Evolutionary conservation across 2,888 invertebrate genomes (phyloP).

Genomic region (Cosmia trapezina): DNA sequence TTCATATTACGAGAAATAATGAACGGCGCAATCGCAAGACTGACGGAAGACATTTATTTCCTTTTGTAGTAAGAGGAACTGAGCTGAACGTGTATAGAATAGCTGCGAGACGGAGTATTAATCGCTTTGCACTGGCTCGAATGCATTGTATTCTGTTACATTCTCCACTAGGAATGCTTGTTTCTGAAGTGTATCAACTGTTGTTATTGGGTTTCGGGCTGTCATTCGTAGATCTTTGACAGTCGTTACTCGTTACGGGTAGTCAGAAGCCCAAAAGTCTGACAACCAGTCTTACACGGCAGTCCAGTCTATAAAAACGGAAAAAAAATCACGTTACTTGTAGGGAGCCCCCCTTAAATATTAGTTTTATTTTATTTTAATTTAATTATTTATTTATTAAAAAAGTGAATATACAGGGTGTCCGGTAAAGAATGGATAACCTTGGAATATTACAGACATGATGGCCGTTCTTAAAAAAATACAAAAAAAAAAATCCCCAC

Average conservation of each 20-base stretch:
- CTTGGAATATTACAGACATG: too few relatives aligned
- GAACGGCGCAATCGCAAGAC: constrained; percentile 64
- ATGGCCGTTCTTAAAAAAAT: too few relatives aligned
- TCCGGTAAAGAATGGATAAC: too few relatives aligned
- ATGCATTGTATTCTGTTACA: constrained; percentile 19
- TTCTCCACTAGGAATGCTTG: neutral
- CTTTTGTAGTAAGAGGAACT: constrained; percentile 58
- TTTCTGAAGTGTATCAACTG: neutral
- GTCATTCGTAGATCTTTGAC: neutral
- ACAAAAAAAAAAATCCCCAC: too few relatives aligned
- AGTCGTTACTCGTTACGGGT: too few relatives aligned
- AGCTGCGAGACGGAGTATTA: constrained; percentile 10
- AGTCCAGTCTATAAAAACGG: too few relatives aligned
- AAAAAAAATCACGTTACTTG: too few relatives aligned
- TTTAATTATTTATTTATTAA: too few relatives aligned
- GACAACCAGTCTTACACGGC: neutral
- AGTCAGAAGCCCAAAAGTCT: neutral
- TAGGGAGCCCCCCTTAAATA: too few relatives aligned
- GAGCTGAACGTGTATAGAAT: constrained; percentile 21
- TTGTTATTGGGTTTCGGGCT: neutral
- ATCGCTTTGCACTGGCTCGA: constrained; percentile 8
- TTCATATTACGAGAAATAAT: constrained; percentile 66
- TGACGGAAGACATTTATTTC: constrained; percentile 65
- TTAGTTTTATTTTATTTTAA: too few relatives aligned
- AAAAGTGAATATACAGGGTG: too few relatives aligned